phyloP scores from a whole-genome alignment of 2,888 invertebrate genomes.

The Oconnorella tubifera region DNA sequence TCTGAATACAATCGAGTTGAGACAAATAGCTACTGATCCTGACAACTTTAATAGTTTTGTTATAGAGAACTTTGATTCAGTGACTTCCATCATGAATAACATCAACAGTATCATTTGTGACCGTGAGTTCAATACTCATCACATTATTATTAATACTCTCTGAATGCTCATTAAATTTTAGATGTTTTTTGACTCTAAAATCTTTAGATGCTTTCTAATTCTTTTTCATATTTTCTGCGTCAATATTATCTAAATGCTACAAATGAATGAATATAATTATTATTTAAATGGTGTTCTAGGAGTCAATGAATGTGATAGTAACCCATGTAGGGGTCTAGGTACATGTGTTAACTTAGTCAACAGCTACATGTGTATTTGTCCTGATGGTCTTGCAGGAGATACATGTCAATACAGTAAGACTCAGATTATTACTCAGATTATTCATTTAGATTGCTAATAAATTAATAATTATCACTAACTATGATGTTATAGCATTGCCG shows the following conservation, averaged over 20 bases:
- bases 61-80: conserved; percentile 14
- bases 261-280: too few species aligned
- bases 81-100: not conserved
- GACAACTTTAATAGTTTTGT: conserved; percentile 27
- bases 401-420: conserved; percentile 23
- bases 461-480: too few species aligned
- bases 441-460: too few species aligned
- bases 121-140: not conserved
- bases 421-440: too few species aligned
- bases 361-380: conserved; percentile 29
- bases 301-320: conserved; percentile 23
- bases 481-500: too few species aligned
- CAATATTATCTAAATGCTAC: too few species aligned
- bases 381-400: conserved; percentile 24
- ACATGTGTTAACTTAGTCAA: conserved; percentile 26
- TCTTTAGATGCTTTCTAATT: too few species aligned
- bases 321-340: conserved; percentile 28
- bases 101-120: not conserved
- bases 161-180: too few species aligned
- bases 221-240: too few species aligned
- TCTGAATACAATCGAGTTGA: conserved; percentile 28
- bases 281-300: too few species aligned
- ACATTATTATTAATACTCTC: not conserved
- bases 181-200: too few species aligned
- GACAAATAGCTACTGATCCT: conserved; percentile 27